A percentile compares a stretch with the other conserved stretches of the same genome.
These are phyloP conservation scores for Oncorhynchus masou DNA, from an alignment of 2,113 vertebrate genomes.

Conservation along the genomic window DNA sequence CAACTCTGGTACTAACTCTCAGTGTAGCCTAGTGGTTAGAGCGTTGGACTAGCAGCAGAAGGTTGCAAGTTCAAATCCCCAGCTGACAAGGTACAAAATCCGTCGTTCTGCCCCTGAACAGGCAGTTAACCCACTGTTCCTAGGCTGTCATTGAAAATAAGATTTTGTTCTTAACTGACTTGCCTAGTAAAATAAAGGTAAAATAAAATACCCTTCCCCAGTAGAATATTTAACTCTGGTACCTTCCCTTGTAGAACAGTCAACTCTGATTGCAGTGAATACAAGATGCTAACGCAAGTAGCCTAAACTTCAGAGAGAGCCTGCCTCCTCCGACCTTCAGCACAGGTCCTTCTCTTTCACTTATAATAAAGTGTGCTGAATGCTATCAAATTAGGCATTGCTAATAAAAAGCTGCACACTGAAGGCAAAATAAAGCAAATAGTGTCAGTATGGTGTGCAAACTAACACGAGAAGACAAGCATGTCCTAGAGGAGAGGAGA, in stretches of 20 bases:
- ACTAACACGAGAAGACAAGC: not conserved
- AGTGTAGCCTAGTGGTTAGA: no score
- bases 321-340: not conserved
- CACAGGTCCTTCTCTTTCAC: conserved; percentile 4
- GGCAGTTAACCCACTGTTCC: no score
- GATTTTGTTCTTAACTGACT: no score
- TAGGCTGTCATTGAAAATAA: no score
- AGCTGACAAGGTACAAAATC: no score
- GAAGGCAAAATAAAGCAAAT: conserved; percentile 28
- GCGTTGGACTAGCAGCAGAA: no score
- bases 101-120: no score
- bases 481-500: not conserved
- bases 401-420: conserved; percentile 8
- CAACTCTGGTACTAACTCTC: no score
- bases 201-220: no score
- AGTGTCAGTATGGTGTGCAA: not conserved
- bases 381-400: conserved; percentile 16
- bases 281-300: conserved; percentile 40
- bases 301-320: not conserved
- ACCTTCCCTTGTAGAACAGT: not conserved
- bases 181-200: no score
- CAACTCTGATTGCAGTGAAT: conserved; percentile 13
- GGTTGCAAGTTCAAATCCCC: no score
- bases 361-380: conserved; percentile 18
- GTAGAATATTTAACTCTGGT: not conserved